Conservation (phyloP, 2,888 invertebrate species). For the Ommatoiulus sabulosus region DNA sequence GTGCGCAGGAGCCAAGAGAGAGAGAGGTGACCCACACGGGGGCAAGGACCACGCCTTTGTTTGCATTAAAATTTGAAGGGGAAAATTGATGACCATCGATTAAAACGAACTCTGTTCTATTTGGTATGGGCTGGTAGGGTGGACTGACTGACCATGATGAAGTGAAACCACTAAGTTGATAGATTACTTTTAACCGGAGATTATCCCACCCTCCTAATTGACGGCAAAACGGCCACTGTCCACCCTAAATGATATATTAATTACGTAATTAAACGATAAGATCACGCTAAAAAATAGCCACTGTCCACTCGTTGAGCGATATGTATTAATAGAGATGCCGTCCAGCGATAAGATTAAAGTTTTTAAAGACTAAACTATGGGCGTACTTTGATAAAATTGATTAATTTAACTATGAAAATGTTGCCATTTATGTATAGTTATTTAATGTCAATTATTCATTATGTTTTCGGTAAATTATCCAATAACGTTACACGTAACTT, state of each 20-base stretch:
- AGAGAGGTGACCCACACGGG: slow-evolving; percentile 14
- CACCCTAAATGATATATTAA: slow-evolving; percentile 36
- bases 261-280: slow-evolving; percentile 23
- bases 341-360: too few relatives aligned
- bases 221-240: neutral
- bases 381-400: too few relatives aligned
- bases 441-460: too few relatives aligned
- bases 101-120: neutral
- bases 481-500: too few relatives aligned
- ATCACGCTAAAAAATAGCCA: neutral
- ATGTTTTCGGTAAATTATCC: too few relatives aligned
- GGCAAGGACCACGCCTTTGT: neutral
- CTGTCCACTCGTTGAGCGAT: too few relatives aligned
- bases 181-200: neutral
- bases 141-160: neutral
- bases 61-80: slow-evolving; percentile 34
- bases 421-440: too few relatives aligned
- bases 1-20: too few relatives aligned
- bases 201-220: neutral
- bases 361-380: too few relatives aligned
- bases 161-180: slow-evolving; percentile 8
- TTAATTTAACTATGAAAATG: too few relatives aligned
- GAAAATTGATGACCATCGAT: neutral
- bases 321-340: too few relatives aligned
- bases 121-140: neutral